Percentiles rank a stretch among this genome's conserved stretches.
phyloP scores from a whole-genome alignment of 2,113 vertebrate genomes.

The Tupaia tana region DNA sequence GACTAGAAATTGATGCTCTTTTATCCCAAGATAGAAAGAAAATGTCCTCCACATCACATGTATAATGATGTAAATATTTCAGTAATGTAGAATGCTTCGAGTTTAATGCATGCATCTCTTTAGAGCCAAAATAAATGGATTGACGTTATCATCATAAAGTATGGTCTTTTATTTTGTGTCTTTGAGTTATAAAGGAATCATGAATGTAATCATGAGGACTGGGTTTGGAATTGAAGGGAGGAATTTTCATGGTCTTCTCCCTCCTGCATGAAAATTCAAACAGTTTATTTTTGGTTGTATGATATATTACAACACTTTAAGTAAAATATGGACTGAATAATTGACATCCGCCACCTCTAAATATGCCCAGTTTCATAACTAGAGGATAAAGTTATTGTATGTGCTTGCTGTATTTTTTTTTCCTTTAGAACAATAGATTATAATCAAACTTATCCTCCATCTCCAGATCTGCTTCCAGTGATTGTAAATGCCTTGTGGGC shows the following conservation, averaged over 20 bases:
- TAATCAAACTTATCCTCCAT: conserved; percentile 74
- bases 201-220: conserved; percentile 80
- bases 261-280: conserved; percentile 86
- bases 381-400: conserved; percentile 79
- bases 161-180: conserved; percentile 92
- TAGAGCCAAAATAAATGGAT: conserved; percentile 90
- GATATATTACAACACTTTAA: conserved; percentile 84
- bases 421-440: conserved; percentile 74
- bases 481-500: conserved; percentile 73
- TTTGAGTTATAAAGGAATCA: conserved; percentile 86
- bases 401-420: conserved; percentile 82
- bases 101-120: conserved; percentile 96
- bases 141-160: conserved; percentile 87
- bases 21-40: conserved; percentile 70
- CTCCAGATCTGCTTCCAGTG: conserved; percentile 77
- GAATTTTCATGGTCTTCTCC: conserved; percentile 69
- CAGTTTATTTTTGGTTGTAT: conserved; percentile 75
- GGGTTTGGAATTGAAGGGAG: conserved; percentile 53
- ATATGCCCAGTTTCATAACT: conserved; percentile 76
- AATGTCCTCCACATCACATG: conserved; percentile 84
- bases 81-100: conserved; percentile 93
- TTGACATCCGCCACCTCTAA: conserved; percentile 62
- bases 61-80: conserved; percentile 97
- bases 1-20: conserved; percentile 74
- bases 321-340: conserved; percentile 80